Evolutionary conservation across 1,140 invertebrate species (phyloP), one percentile per base, ranked within the genome.

Genomic region (Polyergus mexicanus): DNA sequence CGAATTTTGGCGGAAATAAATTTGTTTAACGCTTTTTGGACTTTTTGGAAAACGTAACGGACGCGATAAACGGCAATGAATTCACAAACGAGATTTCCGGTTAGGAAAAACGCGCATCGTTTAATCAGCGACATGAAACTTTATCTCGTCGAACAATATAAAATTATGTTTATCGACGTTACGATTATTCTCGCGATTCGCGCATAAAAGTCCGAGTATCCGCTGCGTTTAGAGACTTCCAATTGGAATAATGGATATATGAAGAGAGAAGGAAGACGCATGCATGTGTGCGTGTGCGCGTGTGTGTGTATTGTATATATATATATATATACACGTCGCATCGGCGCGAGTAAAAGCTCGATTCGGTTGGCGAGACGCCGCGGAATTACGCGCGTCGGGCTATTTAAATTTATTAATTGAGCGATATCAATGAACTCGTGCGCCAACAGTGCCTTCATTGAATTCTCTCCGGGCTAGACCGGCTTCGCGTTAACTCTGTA

Each of bases 371-470:
- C 85, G 86, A 89, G 89, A 91, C 89, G 86, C 84, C 89, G 65
- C 62, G 89, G 90, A 92, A 91, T 92, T 91, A 90, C 90, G 47
- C 47, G 47, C 47, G 90, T 90, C 86, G 92, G 92, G 89, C 90
- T 93, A 93, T 94, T 94, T 94, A 92, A 94, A 94, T 94, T 92
- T 92, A 94, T 93, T 93, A 94, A 93, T 94, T 92, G 93, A 93
- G 92, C 90, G 89, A 94, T 94, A 94, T 94, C 93, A 94, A 94
- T 94, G 93, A 94, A 94, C 94, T 92, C 91, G 89, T 90, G 91
- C 87, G 90, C 88, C 86, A 94, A 94, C 94, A 94, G 93, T 92
- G 91, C 86, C 88, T 90, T 93, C 93, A 94, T 94, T 94, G 93
- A 94, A 94, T 93, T 92, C 89, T 58, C 91, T 71, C 84, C 72